Percentiles rank a stretch among this genome's conserved stretches.
Conservation (phyloP, 2,797 vertebrate genomes). For the Liasis olivaceus region DNA sequence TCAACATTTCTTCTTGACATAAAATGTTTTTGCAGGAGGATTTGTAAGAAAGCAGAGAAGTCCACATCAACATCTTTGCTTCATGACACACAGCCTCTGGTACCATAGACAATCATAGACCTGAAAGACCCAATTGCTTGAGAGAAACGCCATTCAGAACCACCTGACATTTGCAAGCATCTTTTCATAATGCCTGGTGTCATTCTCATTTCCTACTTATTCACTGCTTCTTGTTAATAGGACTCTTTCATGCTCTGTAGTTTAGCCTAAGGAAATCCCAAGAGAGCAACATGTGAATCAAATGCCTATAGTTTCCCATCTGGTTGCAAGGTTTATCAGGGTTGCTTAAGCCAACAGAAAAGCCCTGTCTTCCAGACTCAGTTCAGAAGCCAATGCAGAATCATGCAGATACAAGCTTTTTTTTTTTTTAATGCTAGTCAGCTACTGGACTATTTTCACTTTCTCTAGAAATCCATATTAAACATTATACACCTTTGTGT, state of each 20-base stretch:
- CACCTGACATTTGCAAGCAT: conserved; percentile 77
- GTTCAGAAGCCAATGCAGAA: not conserved
- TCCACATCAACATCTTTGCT: conserved; percentile 47
- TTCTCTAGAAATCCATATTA: not conserved
- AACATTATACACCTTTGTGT: not conserved
- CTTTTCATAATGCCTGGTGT: conserved; percentile 78
- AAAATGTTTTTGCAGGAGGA: conserved; percentile 27
- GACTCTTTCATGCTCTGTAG: conserved; percentile 76
- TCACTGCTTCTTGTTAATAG: conserved; percentile 75
- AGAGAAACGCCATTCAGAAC: conserved; percentile 75
- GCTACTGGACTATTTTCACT: not conserved
- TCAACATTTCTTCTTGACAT: not conserved
- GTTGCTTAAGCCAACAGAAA: conserved; percentile 32
- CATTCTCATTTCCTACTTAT: conserved; percentile 79
- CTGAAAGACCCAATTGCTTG: conserved; percentile 69
- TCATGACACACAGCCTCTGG: conserved; percentile 66
- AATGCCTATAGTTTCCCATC: conserved; percentile 69
- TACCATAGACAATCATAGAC: conserved; percentile 59
- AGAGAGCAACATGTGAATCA: conserved; percentile 75
- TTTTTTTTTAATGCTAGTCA: not conserved
- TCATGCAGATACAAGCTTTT: not conserved
- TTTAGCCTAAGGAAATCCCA: conserved; percentile 77
- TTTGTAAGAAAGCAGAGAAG: conserved; percentile 36
- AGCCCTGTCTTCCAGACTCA: not conserved
- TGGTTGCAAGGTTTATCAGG: conserved; percentile 61